A percentile compares a stretch with the other conserved stretches of the same genome.
Conservation (phyloP, 2,888 invertebrate genomes). For the Harpalus rufipes region DNA sequence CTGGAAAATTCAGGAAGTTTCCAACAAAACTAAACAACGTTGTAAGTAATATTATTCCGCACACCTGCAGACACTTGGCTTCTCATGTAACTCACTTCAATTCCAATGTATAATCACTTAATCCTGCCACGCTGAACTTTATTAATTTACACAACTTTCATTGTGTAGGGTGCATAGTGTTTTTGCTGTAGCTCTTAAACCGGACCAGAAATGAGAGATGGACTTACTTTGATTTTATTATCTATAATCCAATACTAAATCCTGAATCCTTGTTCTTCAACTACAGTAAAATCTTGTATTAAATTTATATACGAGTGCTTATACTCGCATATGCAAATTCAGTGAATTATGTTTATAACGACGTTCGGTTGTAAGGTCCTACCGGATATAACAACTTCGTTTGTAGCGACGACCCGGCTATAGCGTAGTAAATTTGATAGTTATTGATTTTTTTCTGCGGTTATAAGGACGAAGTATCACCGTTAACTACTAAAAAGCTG, state of each 20-base stretch:
- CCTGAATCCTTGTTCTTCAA: background rate
- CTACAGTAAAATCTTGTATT: background rate
- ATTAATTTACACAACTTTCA: constrained; percentile 58
- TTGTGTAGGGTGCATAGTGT: constrained; percentile 20
- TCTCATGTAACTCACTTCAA: constrained; percentile 46
- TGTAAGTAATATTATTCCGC: constrained; percentile 46
- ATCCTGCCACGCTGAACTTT: constrained; percentile 52
- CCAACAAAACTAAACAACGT: constrained; percentile 38
- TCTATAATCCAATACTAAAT: background rate
- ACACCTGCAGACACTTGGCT: constrained; percentile 36
- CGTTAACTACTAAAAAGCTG: too few species aligned
- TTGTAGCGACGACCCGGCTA: too few species aligned
- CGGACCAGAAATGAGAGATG: background rate
- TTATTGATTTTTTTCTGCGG: too few species aligned
- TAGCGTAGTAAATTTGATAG: too few species aligned
- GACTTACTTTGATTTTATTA: background rate
- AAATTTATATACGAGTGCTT: background rate
- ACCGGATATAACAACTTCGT: too few species aligned
- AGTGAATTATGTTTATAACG: too few species aligned
- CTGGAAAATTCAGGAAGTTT: constrained; percentile 29
- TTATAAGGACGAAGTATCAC: too few species aligned
- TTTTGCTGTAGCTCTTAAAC: constrained; percentile 14
- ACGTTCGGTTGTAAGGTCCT: too few species aligned
- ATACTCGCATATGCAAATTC: background rate
- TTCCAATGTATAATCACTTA: constrained; percentile 60